A percentile compares a stretch with the other conserved stretches of the same genome.
These are phyloP conservation scores for Phymatocera aterrima DNA, from an alignment of 2,888 invertebrate genomes.

Conservation along the genomic window DNA sequence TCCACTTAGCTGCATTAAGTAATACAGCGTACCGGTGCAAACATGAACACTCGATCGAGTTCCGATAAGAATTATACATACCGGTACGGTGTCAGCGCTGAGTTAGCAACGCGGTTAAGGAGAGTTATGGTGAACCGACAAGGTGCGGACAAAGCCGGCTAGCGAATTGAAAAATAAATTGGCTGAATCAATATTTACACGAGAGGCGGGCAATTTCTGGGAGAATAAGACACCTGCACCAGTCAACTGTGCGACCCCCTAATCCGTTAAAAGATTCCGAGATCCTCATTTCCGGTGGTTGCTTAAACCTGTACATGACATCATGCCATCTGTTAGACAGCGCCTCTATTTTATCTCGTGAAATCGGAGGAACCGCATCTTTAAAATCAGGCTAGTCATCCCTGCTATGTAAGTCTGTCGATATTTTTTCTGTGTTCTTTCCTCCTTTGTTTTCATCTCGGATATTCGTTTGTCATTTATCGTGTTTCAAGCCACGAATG, in stretches of 20 bases:
- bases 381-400: constrained; percentile 14
- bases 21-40: neutral
- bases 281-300: constrained; percentile 48
- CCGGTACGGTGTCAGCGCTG: constrained; percentile 31
- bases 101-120: constrained; percentile 10
- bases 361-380: neutral
- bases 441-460: neutral
- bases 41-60: neutral
- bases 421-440: too few relatives aligned
- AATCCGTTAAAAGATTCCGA: constrained; percentile 49
- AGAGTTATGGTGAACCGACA: constrained; percentile 13
- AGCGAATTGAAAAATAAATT: neutral
- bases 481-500: too few relatives aligned
- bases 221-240: constrained; percentile 50
- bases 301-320: neutral
- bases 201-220: constrained; percentile 50
- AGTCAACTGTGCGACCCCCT: constrained; percentile 41
- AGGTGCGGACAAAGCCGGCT: neutral
- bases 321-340: constrained; percentile 8
- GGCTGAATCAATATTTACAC: constrained; percentile 49
- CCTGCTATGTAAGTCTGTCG: too few relatives aligned
- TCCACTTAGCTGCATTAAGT: neutral
- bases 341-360: neutral
- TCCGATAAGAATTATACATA: neutral
- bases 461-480: neutral